These are phyloP conservation scores for Rhinoraja longicauda DNA, from an alignment of 2,797 vertebrate species.

Conservation along the genomic window DNA sequence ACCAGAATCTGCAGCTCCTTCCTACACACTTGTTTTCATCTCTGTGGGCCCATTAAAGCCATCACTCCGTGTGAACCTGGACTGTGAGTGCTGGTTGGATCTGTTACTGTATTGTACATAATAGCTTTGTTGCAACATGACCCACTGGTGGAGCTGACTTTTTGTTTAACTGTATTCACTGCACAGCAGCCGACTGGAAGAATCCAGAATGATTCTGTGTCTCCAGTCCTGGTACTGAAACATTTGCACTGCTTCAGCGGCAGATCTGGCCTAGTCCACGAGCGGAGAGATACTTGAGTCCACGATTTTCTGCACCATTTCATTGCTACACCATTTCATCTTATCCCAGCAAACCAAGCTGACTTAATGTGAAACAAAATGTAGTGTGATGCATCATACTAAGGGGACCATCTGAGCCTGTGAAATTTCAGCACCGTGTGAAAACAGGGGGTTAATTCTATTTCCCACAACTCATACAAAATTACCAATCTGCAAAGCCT, in stretches of 20 bases:
- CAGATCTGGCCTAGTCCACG: not conserved
- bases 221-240: not conserved
- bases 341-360: not conserved
- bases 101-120: not conserved
- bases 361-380: not conserved
- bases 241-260: not conserved
- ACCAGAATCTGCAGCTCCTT: too few species aligned
- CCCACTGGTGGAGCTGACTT: not conserved
- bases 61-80: not conserved
- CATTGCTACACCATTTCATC: not conserved
- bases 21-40: not conserved
- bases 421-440: not conserved
- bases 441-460: not conserved
- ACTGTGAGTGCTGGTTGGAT: not conserved
- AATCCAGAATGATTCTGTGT: not conserved
- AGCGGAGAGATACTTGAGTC: not conserved
- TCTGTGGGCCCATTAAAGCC: not conserved
- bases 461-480: not conserved
- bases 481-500: too few species aligned
- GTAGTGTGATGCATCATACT: not conserved
- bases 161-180: not conserved
- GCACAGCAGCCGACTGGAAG: not conserved
- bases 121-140: not conserved
- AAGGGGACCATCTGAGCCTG: not conserved
- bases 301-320: not conserved